Evolutionary conservation across 2,888 invertebrate species (phyloP).

Genomic region (Idaea aversata): DNA sequence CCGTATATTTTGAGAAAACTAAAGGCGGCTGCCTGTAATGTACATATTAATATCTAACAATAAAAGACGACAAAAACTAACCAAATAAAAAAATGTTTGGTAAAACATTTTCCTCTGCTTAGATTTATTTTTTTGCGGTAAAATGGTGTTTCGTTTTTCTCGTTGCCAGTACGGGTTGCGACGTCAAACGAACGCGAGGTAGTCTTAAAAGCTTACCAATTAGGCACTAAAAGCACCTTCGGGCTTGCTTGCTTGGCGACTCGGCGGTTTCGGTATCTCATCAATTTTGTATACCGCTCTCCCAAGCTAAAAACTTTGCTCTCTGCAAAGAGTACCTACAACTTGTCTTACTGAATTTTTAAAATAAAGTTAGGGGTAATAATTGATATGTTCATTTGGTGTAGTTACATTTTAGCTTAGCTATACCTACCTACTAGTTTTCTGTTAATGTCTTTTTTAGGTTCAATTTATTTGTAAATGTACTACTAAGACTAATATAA

Average conservation of each 20-base stretch:
- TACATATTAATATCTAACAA: too few relatives aligned
- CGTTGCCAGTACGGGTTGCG: slow-evolving; percentile 48
- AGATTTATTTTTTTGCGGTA: slow-evolving; percentile 15
- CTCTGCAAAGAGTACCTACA: slow-evolving; percentile 36
- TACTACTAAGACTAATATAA: too few relatives aligned
- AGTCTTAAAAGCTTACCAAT: slow-evolving; percentile 81
- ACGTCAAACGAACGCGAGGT: slow-evolving; percentile 73
- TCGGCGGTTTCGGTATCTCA: slow-evolving; percentile 70
- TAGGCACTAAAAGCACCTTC: slow-evolving; percentile 80
- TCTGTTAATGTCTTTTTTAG: neutral
- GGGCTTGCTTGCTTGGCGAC: slow-evolving; percentile 59
- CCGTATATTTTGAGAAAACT: too few relatives aligned
- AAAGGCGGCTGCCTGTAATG: too few relatives aligned
- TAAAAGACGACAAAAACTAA: neutral
- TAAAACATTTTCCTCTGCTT: slow-evolving; percentile 12
- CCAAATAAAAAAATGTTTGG: slow-evolving; percentile 3
- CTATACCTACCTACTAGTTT: neutral
- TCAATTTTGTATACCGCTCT: slow-evolving; percentile 76
- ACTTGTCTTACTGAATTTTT: slow-evolving; percentile 5
- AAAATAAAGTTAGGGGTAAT: slow-evolving; percentile 5
- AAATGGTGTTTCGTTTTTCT: slow-evolving; percentile 44
- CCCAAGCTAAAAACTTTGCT: slow-evolving; percentile 59
- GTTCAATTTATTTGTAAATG: neutral
- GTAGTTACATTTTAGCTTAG: neutral
- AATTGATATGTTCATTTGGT: slow-evolving; percentile 3